Conservation (phyloP, 2,113 vertebrate species). For the Pomatostomus ruficeps region DNA sequence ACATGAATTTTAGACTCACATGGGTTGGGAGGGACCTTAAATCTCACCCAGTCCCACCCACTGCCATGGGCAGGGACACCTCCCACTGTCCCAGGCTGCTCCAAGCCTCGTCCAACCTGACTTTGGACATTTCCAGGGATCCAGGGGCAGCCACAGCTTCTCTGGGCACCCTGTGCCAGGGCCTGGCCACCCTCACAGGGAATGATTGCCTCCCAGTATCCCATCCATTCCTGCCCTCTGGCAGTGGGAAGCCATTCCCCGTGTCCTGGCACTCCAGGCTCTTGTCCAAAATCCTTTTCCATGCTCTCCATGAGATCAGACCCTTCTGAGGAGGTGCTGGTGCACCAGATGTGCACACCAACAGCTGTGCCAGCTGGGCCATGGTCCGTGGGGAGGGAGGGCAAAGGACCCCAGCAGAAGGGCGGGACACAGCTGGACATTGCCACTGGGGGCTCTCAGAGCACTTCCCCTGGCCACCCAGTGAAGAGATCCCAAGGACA, state of each 20-base stretch:
- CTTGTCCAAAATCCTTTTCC: background rate
- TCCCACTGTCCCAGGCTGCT: rapidly evolving
- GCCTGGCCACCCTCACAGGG: rapidly evolving
- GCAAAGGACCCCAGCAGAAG: background rate
- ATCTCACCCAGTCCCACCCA: background rate
- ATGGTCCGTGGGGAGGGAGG: background rate
- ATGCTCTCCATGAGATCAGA: background rate
- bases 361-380: background rate
- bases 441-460: background rate
- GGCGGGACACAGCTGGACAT: background rate
- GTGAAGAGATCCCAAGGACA: background rate
- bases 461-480: background rate
- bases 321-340: background rate
- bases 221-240: background rate
- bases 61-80: background rate
- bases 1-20: background rate
- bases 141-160: background rate
- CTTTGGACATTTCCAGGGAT: background rate
- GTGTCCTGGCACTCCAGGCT: background rate
- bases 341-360: background rate
- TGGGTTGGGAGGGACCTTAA: background rate
- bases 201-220: background rate
- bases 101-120: rapidly evolving
- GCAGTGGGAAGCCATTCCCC: background rate
- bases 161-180: background rate